Evolutionary conservation across 2,113 vertebrate genomes (phyloP), one percentile per base, ranked within the genome.

Genomic region (Illadopsis cleaveri): DNA sequence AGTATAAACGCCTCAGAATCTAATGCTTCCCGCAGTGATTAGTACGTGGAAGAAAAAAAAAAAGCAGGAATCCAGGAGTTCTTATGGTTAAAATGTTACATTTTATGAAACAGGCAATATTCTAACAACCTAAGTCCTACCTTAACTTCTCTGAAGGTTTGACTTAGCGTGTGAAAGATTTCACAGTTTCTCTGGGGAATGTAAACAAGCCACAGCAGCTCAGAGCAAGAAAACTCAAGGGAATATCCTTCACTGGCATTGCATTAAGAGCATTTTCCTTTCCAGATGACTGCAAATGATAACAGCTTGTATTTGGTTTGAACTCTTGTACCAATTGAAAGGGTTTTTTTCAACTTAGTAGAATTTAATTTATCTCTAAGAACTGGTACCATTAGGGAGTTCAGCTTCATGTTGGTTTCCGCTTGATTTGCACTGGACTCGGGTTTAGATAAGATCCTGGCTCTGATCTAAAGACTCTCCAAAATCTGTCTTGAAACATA

Each of bases 281-380:
- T 95, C 93, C 91, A 94, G 93, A 95, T 88, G 90, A 92, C 93
- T 90, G 92, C 90, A 96, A 92, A 93, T 51, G 73, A 77, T 96
- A 96, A 94, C 79, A 90, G 94, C 82, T 86, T 90, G 94, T 73
- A 70, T 94, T 94, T 89, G 33, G 66, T 57, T 94, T 96, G 90
- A 90, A 93, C 75, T 94, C 84, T 87, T 80, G 58, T 80, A 91
- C 84, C 88, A 95, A 33, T 40, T 60, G 60, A 94, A 73, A 2
- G 4, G 25, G 2, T 3, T 84, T 93, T 93, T 88, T 96, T 75
- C 85, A 87, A 86, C 31, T 76, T 72, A 82, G 27, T 47, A 82
- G 60, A 50, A 80, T 44, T 66, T 79, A 94, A 89, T 77, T 72
- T 11, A 45, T 72, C 79, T 72, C 50, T 86, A 50, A 85, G 87